Base-by-base conservation (phyloP, 2,113 vertebrate species). In the Hemicordylus capensis region DNA sequence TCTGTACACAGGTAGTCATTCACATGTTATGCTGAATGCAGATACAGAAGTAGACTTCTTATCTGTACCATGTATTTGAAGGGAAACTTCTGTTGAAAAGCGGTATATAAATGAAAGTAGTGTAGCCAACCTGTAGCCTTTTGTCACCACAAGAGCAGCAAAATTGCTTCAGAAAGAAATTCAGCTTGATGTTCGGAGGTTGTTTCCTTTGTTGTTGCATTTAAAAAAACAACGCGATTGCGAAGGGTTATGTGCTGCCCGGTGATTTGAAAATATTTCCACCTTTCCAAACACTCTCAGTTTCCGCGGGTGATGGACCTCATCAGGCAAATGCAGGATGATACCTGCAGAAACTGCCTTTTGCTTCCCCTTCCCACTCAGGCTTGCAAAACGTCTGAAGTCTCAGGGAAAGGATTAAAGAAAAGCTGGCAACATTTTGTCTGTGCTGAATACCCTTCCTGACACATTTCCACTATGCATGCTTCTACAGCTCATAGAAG, bases 261-360 rank as follows among this genome's bases (percentile, higher is more conserved):
- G 61, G 84, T 94, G 89, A 94, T 94, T 92, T 94, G 90, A 85
- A 95, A 90, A 83, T 88, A 91, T 88, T 66, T 54, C 87, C 89
- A 89, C 83, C 66, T 91, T 89, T 77, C 79, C 79, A 86, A 92
- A 69, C 81, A 84, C 89, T 90, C 88, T 74, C 77, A 80, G 88
- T 37, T 90, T 95, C 92, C 81, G 54, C 83, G 75, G 88, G 90
- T 90, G 90, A 93, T 80, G 81, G 85, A 91, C 90, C 90, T 88
- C 34, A 0, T 88, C 93, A 91, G 87, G 75, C 89, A 91, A 90
- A 76, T 15, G 0, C 74, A 89, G 64, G 76, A 77, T 85, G 80
- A 93, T 92, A 91, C 86, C 56, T 87, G 90, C 89, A 88, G 89
- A 88, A 93, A 92, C 89, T 92, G 39, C 42, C 90, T 93, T 42